Conservation (phyloP, 2,113 vertebrate genomes). For the Megaceryle maxima region DNA sequence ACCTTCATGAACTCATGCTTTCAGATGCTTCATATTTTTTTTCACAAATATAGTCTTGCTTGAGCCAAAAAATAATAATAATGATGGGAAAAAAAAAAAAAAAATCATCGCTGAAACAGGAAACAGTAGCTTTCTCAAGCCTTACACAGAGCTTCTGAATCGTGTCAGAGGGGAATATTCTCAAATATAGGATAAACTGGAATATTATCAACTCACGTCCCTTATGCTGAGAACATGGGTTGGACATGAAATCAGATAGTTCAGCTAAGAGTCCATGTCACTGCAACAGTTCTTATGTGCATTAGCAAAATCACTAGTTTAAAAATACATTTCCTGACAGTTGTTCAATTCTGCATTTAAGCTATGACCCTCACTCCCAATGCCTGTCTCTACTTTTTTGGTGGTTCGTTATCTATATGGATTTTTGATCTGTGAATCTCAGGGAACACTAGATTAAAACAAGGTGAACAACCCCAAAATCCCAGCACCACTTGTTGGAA, state of each 20-base stretch:
- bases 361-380: background rate
- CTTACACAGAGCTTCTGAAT: background rate
- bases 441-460: background rate
- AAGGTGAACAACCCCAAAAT: background rate
- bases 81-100: background rate
- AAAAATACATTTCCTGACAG: background rate
- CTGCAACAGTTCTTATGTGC: background rate
- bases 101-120: background rate
- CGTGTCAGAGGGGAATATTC: background rate
- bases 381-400: background rate
- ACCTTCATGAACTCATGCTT: background rate
- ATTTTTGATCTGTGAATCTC: background rate
- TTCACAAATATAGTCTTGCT: background rate
- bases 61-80: background rate
- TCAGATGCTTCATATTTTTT: background rate
- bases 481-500: background rate
- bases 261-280: background rate
- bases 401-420: background rate
- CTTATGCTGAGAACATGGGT: background rate
- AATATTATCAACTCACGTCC: background rate
- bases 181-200: background rate
- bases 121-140: background rate
- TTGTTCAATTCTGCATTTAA: background rate
- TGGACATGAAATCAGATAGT: background rate
- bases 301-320: background rate